These are phyloP conservation scores for Cephonodes hylas DNA, from an alignment of 2,888 invertebrate genomes.

Conservation along the genomic window DNA sequence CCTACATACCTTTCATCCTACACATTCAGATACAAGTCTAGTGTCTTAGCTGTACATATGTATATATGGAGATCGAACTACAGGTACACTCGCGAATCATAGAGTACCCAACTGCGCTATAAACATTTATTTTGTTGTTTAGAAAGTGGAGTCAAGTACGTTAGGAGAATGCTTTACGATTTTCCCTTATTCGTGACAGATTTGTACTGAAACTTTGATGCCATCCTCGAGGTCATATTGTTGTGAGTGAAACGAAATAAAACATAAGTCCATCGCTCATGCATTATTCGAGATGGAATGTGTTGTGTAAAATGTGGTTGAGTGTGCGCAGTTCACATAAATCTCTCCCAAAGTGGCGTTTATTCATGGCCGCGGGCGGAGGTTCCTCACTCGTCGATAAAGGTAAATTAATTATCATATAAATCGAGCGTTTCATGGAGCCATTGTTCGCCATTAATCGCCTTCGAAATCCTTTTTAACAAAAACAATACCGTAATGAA, in stretches of 20 bases:
- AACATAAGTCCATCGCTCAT: background rate
- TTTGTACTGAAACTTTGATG: too few relatives aligned
- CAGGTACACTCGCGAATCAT: too few relatives aligned
- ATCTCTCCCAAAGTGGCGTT: background rate
- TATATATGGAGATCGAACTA: too few relatives aligned
- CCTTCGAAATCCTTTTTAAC: background rate
- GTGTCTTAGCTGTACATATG: too few relatives aligned
- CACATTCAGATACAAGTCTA: too few relatives aligned
- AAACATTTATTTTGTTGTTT: too few relatives aligned
- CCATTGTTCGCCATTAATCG: background rate
- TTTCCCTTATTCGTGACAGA: too few relatives aligned
- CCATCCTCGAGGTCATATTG: too few relatives aligned
- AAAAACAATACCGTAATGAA: background rate
- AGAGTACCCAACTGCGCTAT: too few relatives aligned
- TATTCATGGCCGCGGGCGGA: background rate
- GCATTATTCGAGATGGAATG: background rate
- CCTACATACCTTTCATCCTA: too few relatives aligned
- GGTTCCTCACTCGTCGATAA: constrained; percentile 18
- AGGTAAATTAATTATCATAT: constrained; percentile 33
- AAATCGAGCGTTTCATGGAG: background rate
- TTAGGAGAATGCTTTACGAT: too few relatives aligned
- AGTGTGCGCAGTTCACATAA: background rate
- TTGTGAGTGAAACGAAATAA: background rate
- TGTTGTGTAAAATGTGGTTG: background rate
- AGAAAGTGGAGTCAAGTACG: too few relatives aligned